Evolutionary conservation across 2,888 invertebrate species (phyloP), one percentile per base, ranked within the genome.

Genomic region (Xestoiulus laeticollis): DNA sequence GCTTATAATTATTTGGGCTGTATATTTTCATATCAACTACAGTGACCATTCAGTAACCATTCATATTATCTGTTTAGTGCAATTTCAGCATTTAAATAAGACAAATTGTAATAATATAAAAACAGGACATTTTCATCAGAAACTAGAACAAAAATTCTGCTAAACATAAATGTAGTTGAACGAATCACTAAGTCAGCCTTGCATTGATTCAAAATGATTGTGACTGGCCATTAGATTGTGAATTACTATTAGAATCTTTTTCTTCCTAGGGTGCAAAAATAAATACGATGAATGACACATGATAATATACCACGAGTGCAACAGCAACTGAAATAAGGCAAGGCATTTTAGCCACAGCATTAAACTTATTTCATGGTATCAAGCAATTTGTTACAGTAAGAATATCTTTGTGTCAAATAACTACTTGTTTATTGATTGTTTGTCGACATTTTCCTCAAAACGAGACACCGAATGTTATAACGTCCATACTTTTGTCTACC

Each of bases 301-400:
- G 78, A 16, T 0, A 22, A 68, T 26, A 78, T 12, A 78, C 26
- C 78, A 78, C 16, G 30, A 78, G 12, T 30, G 2, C 78, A 22
- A 53, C 30, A 78, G 78, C 30, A 78, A 16, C 78, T 78, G 30
- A 78, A 78, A 78, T 78, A 78, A 78, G 78, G 78, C 78, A 78
- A 78, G 78, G 78, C 78, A 78, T 78, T 78, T 78, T 78, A 78
- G 30, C 30, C 12, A 30, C 30, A 78, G 30, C 30, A 26, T 68
- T 30, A 68, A 1, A 6, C 59, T 59, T 59, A 59, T 59, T 59
- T 59, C 48, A n/a, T 6, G n/a, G 59, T n/a, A 22, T 26, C 59
- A 19, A 68, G 22, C 10, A 22, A 10, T 8, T 68, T 22, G n/a
- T 22, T 68, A 68, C 59, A 22, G 59, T 68, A 59, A 59, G 59